phyloP scores from a whole-genome alignment of 1,140 invertebrate species.

The Centruroides sculpturatus region DNA sequence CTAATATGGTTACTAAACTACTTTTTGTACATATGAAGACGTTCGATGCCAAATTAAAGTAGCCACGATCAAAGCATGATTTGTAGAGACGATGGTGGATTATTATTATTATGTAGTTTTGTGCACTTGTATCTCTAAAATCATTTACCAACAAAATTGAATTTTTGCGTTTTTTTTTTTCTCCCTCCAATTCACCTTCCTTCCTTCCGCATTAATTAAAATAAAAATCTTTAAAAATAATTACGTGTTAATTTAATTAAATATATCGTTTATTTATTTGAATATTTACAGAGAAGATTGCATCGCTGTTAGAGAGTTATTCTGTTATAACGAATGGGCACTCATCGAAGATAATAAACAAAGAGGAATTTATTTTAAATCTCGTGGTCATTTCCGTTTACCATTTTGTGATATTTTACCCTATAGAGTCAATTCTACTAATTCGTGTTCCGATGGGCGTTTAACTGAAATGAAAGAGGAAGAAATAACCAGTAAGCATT shows the following conservation, averaged over 20 bases:
- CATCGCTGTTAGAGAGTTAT: constrained; percentile 68
- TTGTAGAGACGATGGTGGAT: too few relatives aligned
- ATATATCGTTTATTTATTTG: not conserved
- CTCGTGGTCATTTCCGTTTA: constrained; percentile 69
- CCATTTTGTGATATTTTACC: constrained; percentile 71
- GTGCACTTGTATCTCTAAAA: not conserved
- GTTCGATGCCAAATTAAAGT: too few relatives aligned
- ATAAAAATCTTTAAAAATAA: not conserved
- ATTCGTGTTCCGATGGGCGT: constrained; percentile 61
- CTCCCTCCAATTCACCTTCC: too few relatives aligned
- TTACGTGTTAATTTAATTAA: not conserved
- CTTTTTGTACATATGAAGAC: too few relatives aligned
- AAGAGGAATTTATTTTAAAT: constrained; percentile 55
- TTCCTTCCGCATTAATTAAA: too few relatives aligned
- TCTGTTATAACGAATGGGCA: constrained; percentile 87
- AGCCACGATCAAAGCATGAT: too few relatives aligned
- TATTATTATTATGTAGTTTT: too few relatives aligned
- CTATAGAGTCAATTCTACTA: constrained; percentile 33
- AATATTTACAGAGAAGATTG: constrained; percentile 61
- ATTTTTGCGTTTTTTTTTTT: not conserved
- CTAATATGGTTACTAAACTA: too few relatives aligned
- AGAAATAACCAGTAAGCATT: constrained; percentile 41
- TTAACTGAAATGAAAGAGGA: constrained; percentile 60
- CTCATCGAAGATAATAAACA: constrained; percentile 76
- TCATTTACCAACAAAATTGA: not conserved